Conservation (phyloP, 2,888 invertebrate species). For the Hirtodrosophila alboralis region DNA sequence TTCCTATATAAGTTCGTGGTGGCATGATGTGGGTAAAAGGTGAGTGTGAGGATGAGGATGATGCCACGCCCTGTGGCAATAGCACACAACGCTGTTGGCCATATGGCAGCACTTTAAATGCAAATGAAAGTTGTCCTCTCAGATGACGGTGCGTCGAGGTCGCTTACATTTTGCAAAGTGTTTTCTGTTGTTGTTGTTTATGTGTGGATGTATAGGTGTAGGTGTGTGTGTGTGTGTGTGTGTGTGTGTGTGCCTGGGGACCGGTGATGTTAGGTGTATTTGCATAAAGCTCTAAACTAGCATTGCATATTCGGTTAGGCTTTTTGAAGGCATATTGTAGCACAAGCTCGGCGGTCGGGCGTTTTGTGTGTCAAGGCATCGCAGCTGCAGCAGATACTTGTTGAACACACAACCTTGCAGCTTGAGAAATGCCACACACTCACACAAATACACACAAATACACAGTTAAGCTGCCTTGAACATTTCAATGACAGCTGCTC, state of each 20-base stretch:
- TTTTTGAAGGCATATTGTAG: conserved; percentile 65
- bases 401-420: conserved; percentile 70
- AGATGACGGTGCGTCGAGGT: conserved; percentile 70
- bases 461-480: conserved; percentile 51
- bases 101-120: conserved; percentile 78
- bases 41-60: conserved; percentile 1
- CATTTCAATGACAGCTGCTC: conserved; percentile 46
- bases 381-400: conserved; percentile 62
- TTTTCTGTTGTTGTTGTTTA: conserved; percentile 42
- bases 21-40: conserved; percentile 7
- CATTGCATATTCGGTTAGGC: conserved; percentile 73
- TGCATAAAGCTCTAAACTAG: conserved; percentile 73
- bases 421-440: conserved; percentile 33
- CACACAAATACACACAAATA: conserved; percentile 8
- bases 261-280: conserved; percentile 50
- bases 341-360: conserved; percentile 45
- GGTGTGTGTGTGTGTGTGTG: conserved; percentile 11
- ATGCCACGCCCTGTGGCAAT: conserved; percentile 44
- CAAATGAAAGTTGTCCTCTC: conserved; percentile 72
- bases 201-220: conserved; percentile 1
- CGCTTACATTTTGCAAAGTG: conserved; percentile 70
- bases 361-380: conserved; percentile 74
- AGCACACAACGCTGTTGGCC: conserved; percentile 58
- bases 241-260: conserved; percentile 31
- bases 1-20: conserved; percentile 10